Base-by-base conservation (phyloP, 23 tunicate species). In the Clavelina lepadiformis region DNA sequence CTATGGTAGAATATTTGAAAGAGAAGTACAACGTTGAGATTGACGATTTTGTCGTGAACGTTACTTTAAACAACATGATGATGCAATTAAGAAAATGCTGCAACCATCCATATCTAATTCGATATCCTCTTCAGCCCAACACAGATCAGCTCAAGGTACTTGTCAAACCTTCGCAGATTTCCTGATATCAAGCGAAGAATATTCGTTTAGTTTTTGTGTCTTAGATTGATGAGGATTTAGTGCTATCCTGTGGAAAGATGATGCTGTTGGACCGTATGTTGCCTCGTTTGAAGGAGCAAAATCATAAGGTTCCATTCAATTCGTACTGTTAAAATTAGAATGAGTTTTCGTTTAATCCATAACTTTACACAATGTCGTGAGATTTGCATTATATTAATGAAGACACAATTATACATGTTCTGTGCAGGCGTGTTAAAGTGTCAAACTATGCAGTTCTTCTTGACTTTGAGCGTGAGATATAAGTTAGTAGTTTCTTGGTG, bases 81-180 rank as follows among this genome's bases (percentile, higher is more conserved):
- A 89, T 89, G 97, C 82, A 74, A 41, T 49, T 89, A 30, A 50
- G 97, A 23, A 75, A 74, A 44, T 89, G 97, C 51, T 89, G 97
- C 69, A 89, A 89, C 41, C 97, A 89, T 89, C 97, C 97, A 32
- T 89, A 81, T 49, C 80, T 89, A 21, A 62, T 89, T 19, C 79
- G 71, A 28, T 61, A 71, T 57, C 85, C 85, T 2, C 56, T 65
- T 5, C 41, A 41, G 21, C 67, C 68, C 1, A 61, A 61, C 6
- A 61, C 72, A 3, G 52, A 69, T 4, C 46, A 59, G 13, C 56
- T 71, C 1, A 38, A 45, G 60, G 86, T 71, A 11, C 7, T 8
- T 6, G 5, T 8, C n/a, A n/a, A n/a, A 44, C 15, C 11, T 15
- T 11, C 49, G 15, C 15, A 44, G 15, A 15, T 44, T 44, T 44